Evolutionary conservation across 2,113 vertebrate species (phyloP), one percentile per base, ranked within the genome.

Genomic region (Todiramphus chloris): DNA sequence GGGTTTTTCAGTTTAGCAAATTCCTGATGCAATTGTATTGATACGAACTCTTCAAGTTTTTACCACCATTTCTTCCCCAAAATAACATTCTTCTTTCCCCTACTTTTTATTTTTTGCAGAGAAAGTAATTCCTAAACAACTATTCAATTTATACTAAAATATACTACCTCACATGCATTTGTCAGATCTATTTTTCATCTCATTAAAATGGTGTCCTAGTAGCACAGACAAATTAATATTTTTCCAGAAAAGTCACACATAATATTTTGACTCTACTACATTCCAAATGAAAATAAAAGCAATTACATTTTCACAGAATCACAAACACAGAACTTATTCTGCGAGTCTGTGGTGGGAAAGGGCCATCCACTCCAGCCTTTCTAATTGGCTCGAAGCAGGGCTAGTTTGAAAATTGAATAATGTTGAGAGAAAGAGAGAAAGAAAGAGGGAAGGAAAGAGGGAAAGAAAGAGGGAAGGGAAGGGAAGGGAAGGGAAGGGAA

Each of bases 1-100:
- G 44, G 5, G 35, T 74, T 93, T 97, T 95, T 92, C 88, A 64
- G 68, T 90, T 94, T 60, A 87, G 43, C 30, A 84, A 81, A 90
- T 83, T 90, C 23, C 35, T 1, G 0, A 89, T 75, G 48, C 30
- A 90, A 41, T 58, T 80, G 28, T 69, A 60, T 89, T 68, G 60
- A 63, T 83, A 83, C 13, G 18, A 86, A 39, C 13, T 67, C 25
- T 84, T 76, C 2, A 66, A 80, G 27, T 27, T 69, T 41, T 60
- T 60, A 78, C 13, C 16, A 70, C 37, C 5, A 14, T 20, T 44
- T 68, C 37, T 44, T 10, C 8, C 18, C 8, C 21, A 33, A 56
- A 83, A 48, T n/a, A 89, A 75, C 28, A 28, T 39, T 67, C 16
- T 60, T 35, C 3, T 75, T 84, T 46, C n/a, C 11, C 4, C 2